Evolutionary conservation across 2,888 invertebrate species (phyloP), one percentile per base, ranked within the genome.

Genomic region (Epirrhoe tristata): DNA sequence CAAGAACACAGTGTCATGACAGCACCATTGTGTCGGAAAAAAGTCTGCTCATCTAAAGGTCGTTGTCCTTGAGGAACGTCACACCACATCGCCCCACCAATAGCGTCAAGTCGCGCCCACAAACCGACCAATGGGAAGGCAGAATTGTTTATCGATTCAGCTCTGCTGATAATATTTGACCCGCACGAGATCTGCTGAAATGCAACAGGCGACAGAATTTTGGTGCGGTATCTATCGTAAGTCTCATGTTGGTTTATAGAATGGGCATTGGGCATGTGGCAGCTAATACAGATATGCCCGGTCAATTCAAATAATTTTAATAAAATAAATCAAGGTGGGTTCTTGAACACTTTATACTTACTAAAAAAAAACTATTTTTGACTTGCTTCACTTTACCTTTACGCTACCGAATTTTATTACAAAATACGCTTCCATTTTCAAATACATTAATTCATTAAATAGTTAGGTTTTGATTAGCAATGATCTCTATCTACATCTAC

Each of bases 41-140:
- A 86, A 86, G 82, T 80, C 77, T 1, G 24, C 79, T 85, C 83
- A 85, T 88, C 81, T 76, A 84, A 74, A 86, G 90, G 87, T 87
- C 88, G 77, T 82, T 84, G 83, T 75, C 88, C 88, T 86, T 87
- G 82, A 81, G 83, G 82, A 84, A 81, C 83, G 83, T 84, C 85
- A 83, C 74, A 78, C 84, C 81, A 85, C 75, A 59, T 72, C 68
- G 54, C 53, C 16, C 72, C 60, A 63, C 89, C 87, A 91, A 89
- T 88, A 60, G 77, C 71, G 72, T 58, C 67, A 67, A 73, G 75
- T 81, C 86, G 85, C 83, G 84, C 86, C 86, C 82, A 79, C 74
- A 58, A 69, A 69, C 63, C 77, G 67, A 68, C 91, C 89, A 89
- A 90, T 90, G 70, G 72, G 77, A 71, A 68, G 56, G 55, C 74